phyloP scores from a whole-genome alignment of 2,797 vertebrate genomes.

The Argyrosomus regius region DNA sequence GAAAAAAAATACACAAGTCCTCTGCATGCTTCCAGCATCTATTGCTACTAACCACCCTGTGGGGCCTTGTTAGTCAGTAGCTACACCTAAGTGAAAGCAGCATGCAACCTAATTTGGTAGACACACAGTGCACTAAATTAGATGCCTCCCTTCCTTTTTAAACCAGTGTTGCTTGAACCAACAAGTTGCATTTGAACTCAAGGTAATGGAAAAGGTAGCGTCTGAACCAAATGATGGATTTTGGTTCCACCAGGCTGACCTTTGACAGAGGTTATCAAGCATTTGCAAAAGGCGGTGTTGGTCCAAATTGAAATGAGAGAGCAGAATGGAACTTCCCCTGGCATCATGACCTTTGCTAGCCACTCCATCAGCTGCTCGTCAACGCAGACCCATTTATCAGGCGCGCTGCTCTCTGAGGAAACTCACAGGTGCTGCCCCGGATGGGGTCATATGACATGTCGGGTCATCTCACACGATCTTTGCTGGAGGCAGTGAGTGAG shows the following conservation, averaged over 20 bases:
- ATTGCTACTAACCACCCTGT: slow-evolving; percentile 45
- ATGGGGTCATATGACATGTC: slow-evolving; percentile 70
- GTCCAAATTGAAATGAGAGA: slow-evolving; percentile 79
- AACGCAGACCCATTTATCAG: slow-evolving; percentile 84
- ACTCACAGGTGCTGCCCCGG: slow-evolving; percentile 75
- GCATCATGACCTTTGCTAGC: slow-evolving; percentile 79
- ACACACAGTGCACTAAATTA: slow-evolving; percentile 43
- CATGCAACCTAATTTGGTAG: slow-evolving; percentile 62
- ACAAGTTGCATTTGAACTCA: slow-evolving; percentile 55
- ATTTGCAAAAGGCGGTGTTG: slow-evolving; percentile 74
- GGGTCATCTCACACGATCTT: slow-evolving; percentile 78
- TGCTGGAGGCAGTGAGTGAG: slow-evolving; percentile 64
- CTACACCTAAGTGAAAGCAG: slow-evolving; percentile 61
- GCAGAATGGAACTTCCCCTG: slow-evolving; percentile 68
- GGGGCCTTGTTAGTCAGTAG: slow-evolving; percentile 65
- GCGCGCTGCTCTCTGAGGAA: slow-evolving; percentile 52
- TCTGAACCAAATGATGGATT: slow-evolving; percentile 61
- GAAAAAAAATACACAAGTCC: slow-evolving; percentile 38
- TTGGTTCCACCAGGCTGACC: slow-evolving; percentile 62
- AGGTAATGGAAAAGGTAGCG: slow-evolving; percentile 43
- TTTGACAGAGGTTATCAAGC: slow-evolving; percentile 70
- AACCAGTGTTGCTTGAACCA: slow-evolving; percentile 47
- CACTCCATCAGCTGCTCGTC: slow-evolving; percentile 81
- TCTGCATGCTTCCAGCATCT: slow-evolving; percentile 44
- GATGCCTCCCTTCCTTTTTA: slow-evolving; percentile 26